A percentile compares a stretch with the other conserved stretches of the same genome.
Evolutionary conservation across 1,140 invertebrate species (phyloP).

Genomic region (Uloborus diversus): DNA sequence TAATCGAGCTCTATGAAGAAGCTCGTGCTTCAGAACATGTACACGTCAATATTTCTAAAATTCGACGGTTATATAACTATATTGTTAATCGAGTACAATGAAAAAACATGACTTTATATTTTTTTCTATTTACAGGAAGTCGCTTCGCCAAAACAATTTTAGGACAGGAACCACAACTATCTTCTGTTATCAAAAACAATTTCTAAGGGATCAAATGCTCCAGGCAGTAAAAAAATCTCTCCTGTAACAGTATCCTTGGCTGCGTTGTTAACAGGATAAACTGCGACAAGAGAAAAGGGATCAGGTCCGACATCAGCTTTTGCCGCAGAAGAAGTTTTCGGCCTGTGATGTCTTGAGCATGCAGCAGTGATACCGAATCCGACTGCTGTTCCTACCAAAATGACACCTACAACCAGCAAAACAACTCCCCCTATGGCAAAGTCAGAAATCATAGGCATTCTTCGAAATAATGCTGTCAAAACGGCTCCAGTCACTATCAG

Average conservation of each 20-base stretch:
- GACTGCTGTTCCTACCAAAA: background rate
- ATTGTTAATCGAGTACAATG: too few relatives aligned
- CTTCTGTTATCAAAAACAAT: too few relatives aligned
- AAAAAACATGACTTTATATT: too few relatives aligned
- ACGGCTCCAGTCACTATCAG: slow-evolving; percentile 17
- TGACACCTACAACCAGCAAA: background rate
- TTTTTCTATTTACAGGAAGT: too few relatives aligned
- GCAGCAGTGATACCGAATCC: background rate
- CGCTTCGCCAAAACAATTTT: too few relatives aligned
- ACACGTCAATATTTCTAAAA: too few relatives aligned
- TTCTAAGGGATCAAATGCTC: slow-evolving; percentile 4
- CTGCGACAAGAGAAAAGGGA: background rate
- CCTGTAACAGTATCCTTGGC: background rate
- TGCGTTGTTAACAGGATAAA: slow-evolving; percentile 1
- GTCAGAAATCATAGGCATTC: background rate
- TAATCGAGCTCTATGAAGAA: too few relatives aligned
- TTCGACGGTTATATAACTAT: too few relatives aligned
- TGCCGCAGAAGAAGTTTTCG: slow-evolving; percentile 35
- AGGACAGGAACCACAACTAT: too few relatives aligned
- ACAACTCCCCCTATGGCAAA: background rate
- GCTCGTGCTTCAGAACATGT: too few relatives aligned
- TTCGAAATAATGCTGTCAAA: background rate
- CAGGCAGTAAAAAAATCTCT: slow-evolving; percentile 2
- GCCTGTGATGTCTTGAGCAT: background rate
- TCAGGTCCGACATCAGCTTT: slow-evolving; percentile 4